Conservation (phyloP, 2,888 invertebrate genomes). For the Drosophila pseudotalamancana region DNA sequence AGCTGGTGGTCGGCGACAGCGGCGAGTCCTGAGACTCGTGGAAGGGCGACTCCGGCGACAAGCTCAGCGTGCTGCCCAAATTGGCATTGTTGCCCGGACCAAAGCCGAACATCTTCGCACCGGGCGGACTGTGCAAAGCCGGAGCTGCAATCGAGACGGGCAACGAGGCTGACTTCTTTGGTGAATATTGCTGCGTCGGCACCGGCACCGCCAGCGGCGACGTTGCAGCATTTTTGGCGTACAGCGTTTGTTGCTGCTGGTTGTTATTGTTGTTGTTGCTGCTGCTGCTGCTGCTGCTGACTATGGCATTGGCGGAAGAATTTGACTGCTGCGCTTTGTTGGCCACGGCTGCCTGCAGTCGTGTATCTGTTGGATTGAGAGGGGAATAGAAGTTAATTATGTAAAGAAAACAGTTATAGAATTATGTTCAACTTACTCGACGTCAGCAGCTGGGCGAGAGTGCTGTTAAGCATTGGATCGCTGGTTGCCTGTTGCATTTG, state of each 20-base stretch:
- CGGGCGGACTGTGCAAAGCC: slow-evolving; percentile 79
- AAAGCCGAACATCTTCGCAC: slow-evolving; percentile 75
- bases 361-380: slow-evolving; percentile 57
- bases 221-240: slow-evolving; percentile 39
- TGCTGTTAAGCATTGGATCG: slow-evolving; percentile 91
- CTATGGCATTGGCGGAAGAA: slow-evolving; percentile 80
- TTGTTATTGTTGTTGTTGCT: slow-evolving; percentile 12
- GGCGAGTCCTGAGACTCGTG: slow-evolving; percentile 85
- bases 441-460: slow-evolving; percentile 93
- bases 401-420: background rate
- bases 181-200: slow-evolving; percentile 73
- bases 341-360: slow-evolving; percentile 64
- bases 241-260: slow-evolving; percentile 31
- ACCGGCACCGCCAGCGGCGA: slow-evolving; percentile 56
- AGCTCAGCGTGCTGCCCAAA: slow-evolving; percentile 62
- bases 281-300: slow-evolving; percentile 41
- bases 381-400: slow-evolving; percentile 1
- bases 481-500: slow-evolving; percentile 90
- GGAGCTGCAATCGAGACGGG: slow-evolving; percentile 75
- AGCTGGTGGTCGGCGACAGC: slow-evolving; percentile 86
- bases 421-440: slow-evolving; percentile 63
- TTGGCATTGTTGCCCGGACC: slow-evolving; percentile 52
- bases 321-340: slow-evolving; percentile 68
- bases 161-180: slow-evolving; percentile 83
- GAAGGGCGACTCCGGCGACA: slow-evolving; percentile 83